Percentiles rank a stretch among this genome's conserved stretches.
Conservation (phyloP, 2,797 vertebrate species). For the Rallus crepitans region DNA sequence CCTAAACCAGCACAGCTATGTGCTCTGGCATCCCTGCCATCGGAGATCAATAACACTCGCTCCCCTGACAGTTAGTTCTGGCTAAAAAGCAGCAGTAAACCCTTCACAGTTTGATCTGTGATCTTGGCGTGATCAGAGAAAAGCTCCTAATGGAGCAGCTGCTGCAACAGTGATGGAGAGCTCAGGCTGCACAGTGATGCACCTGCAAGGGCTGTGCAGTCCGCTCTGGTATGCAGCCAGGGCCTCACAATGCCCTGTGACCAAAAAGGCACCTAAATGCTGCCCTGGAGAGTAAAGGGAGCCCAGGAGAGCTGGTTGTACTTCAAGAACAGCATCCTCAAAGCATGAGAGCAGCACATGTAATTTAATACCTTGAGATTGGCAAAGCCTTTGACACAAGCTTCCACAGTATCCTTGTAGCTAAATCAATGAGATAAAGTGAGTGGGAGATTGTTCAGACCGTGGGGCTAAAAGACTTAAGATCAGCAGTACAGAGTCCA, state of each 20-base stretch:
- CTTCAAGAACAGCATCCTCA: neutral
- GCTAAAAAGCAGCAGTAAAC: slow-evolving; percentile 25
- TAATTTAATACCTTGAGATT: neutral
- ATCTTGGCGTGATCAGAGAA: neutral
- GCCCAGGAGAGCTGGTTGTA: neutral
- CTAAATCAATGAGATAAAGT: neutral
- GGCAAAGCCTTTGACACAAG: neutral
- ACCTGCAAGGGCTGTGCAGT: neutral
- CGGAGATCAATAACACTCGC: neutral
- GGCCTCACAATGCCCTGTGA: neutral
- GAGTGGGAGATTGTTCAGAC: neutral
- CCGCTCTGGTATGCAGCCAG: neutral
- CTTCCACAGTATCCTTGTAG: neutral
- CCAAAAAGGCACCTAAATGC: neutral
- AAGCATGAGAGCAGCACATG: neutral
- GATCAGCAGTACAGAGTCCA: neutral
- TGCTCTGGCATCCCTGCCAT: neutral
- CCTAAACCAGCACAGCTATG: neutral
- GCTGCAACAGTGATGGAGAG: neutral
- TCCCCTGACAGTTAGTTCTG: neutral
- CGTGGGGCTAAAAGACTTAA: neutral
- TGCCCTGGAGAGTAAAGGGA: neutral
- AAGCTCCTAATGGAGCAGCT: neutral
- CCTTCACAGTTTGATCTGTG: slow-evolving; percentile 11
- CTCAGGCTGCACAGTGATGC: neutral